A percentile compares a stretch with the other conserved stretches of the same genome.
phyloP scores from a whole-genome alignment of 2,113 vertebrate species.

The Pseudopodoces humilis region DNA sequence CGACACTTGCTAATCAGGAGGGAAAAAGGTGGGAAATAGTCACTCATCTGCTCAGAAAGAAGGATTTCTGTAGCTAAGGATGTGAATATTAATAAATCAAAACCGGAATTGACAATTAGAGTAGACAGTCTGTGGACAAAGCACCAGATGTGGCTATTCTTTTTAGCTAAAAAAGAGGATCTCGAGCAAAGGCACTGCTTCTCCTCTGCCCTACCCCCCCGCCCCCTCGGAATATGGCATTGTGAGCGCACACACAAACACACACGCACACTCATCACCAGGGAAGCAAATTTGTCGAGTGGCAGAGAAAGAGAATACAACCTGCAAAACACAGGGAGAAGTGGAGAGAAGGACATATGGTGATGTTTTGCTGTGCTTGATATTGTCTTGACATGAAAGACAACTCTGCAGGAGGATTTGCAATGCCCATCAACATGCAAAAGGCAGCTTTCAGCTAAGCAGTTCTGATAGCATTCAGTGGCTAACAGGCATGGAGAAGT shows the following conservation, averaged over 20 bases:
- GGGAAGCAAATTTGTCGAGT: neutral
- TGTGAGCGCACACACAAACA: neutral
- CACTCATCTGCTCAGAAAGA: neutral
- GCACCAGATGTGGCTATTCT: slow-evolving; percentile 45
- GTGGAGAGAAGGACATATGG: slow-evolving; percentile 23
- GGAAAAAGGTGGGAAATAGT: slow-evolving; percentile 13
- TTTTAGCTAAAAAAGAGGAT: neutral
- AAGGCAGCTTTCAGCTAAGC: slow-evolving; percentile 53
- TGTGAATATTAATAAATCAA: slow-evolving; percentile 46
- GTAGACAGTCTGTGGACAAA: slow-evolving; percentile 11
- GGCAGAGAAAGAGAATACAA: slow-evolving; percentile 25
- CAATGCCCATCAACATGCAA: slow-evolving; percentile 54
- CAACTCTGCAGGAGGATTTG: slow-evolving; percentile 51
- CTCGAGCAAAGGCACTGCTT: neutral
- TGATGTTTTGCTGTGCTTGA: slow-evolving; percentile 51
- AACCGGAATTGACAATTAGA: slow-evolving; percentile 19
- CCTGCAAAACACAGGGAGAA: slow-evolving; percentile 35
- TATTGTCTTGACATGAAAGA: slow-evolving; percentile 63
- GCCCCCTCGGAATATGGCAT: neutral
- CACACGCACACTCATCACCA: neutral
- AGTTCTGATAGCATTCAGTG: slow-evolving; percentile 18
- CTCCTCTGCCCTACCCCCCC: neutral
- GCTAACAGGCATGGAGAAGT: slow-evolving; percentile 62
- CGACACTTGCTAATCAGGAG: slow-evolving; percentile 19
- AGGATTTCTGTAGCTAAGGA: slow-evolving; percentile 9